phyloP scores from a whole-genome alignment of 2,888 invertebrate genomes.

The Keiferia lycopersicella region DNA sequence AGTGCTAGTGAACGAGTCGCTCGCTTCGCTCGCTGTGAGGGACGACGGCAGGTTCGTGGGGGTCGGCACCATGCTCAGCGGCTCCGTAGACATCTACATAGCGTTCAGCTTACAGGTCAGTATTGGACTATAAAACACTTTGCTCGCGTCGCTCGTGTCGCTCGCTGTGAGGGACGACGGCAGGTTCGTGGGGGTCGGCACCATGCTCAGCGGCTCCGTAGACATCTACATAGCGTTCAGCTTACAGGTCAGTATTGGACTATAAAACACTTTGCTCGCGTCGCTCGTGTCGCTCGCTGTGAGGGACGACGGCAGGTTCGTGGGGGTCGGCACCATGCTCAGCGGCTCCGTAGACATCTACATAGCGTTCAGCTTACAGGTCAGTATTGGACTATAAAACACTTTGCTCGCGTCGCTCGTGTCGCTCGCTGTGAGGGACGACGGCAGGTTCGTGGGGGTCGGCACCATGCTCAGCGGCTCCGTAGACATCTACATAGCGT shows the following conservation, averaged over 20 bases:
- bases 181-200: slow-evolving; percentile 94
- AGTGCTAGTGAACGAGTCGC: slow-evolving; percentile 85
- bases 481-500: slow-evolving; percentile 94
- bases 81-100: slow-evolving; percentile 93
- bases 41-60: slow-evolving; percentile 96
- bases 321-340: slow-evolving; percentile 96
- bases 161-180: slow-evolving; percentile 95
- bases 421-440: slow-evolving; percentile 93
- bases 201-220: slow-evolving; percentile 96
- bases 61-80: slow-evolving; percentile 96
- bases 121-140: slow-evolving; percentile 69
- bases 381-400: slow-evolving; percentile 70
- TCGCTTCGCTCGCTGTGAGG: slow-evolving; percentile 92
- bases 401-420: slow-evolving; percentile 87
- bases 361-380: slow-evolving; percentile 95
- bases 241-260: slow-evolving; percentile 84
- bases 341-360: slow-evolving; percentile 95
- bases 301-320: slow-evolving; percentile 94
- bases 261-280: slow-evolving; percentile 84
- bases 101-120: slow-evolving; percentile 94
- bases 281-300: slow-evolving; percentile 92
- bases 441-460: slow-evolving; percentile 94
- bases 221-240: slow-evolving; percentile 95
- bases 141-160: slow-evolving; percentile 89
- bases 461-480: slow-evolving; percentile 97